Conservation (phyloP, 2,797 vertebrate species). For the Thalassophryne amazonica region DNA sequence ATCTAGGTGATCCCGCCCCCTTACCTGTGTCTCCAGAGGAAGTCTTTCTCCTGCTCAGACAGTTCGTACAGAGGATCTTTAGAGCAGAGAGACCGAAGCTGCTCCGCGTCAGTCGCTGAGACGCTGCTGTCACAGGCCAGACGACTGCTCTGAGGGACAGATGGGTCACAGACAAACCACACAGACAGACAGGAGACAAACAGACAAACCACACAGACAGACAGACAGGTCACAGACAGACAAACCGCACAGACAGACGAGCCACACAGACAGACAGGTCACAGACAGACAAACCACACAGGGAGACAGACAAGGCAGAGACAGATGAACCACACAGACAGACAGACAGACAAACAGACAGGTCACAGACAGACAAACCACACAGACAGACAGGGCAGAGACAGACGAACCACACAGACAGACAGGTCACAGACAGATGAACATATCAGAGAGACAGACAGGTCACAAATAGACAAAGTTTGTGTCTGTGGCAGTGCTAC, state of each 20-base stretch:
- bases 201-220: no score
- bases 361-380: no score
- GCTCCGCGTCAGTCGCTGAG: slow-evolving; percentile 60
- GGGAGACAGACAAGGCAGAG: no score
- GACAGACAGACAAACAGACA: slow-evolving; percentile 3
- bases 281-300: background rate
- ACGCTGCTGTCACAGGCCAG: slow-evolving; percentile 68
- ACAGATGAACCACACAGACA: no score
- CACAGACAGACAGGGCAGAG: no score
- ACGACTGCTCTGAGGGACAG: slow-evolving; percentile 54
- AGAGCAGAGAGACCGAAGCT: slow-evolving; percentile 61
- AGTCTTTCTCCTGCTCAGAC: slow-evolving; percentile 76
- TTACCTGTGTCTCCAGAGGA: slow-evolving; percentile 77
- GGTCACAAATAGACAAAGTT: background rate
- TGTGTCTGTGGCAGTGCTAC: background rate
- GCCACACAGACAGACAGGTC: background rate
- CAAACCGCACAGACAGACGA: background rate
- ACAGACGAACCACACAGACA: no score
- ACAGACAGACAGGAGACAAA: no score
- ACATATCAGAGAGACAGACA: background rate
- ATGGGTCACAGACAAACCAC: no score
- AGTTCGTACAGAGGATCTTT: slow-evolving; percentile 74
- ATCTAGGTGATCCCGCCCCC: no score
- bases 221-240: background rate
- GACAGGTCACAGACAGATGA: slow-evolving; percentile 3